These are phyloP conservation scores for Camponotus pennsylvanicus DNA, from an alignment of 1,140 invertebrate genomes.

Conservation along the genomic window DNA sequence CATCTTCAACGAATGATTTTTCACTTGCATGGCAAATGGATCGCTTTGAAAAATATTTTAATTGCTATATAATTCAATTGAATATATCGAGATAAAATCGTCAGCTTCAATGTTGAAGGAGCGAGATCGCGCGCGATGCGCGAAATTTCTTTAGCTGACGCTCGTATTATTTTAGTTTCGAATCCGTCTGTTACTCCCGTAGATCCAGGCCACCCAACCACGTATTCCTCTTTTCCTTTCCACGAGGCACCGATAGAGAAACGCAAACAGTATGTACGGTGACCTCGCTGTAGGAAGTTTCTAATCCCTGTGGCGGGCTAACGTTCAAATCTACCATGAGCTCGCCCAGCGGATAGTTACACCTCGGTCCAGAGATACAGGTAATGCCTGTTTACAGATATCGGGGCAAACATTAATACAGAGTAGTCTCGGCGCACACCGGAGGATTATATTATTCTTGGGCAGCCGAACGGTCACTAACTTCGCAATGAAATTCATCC, in stretches of 20 bases:
- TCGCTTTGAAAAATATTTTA: no score
- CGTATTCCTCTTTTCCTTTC: constrained; percentile 75
- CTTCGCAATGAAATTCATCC: constrained; percentile 61
- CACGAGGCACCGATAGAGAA: constrained; percentile 70
- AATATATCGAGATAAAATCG: background rate
- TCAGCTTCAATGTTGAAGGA: background rate
- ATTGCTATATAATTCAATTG: no score
- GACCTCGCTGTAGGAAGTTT: constrained; percentile 80
- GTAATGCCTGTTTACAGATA: constrained; percentile 84
- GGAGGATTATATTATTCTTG: constrained; percentile 85
- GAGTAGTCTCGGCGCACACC: constrained; percentile 78
- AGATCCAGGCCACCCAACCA: constrained; percentile 34
- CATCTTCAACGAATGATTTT: constrained; percentile 7
- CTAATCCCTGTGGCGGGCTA: constrained; percentile 84
- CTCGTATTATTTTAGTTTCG: constrained; percentile 54
- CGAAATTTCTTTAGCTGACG: constrained; percentile 39
- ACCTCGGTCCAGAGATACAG: constrained; percentile 77
- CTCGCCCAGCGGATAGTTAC: constrained; percentile 77
- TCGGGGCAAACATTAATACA: constrained; percentile 85
- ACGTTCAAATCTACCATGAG: constrained; percentile 81
- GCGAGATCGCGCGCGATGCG: background rate
- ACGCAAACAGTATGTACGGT: constrained; percentile 73
- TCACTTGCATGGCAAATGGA: background rate
- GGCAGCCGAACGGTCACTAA: constrained; percentile 76
- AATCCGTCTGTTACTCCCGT: constrained; percentile 25